These are phyloP conservation scores for Megaceryle alcyon DNA, from an alignment of 2,797 vertebrate genomes.

Conservation along the genomic window DNA sequence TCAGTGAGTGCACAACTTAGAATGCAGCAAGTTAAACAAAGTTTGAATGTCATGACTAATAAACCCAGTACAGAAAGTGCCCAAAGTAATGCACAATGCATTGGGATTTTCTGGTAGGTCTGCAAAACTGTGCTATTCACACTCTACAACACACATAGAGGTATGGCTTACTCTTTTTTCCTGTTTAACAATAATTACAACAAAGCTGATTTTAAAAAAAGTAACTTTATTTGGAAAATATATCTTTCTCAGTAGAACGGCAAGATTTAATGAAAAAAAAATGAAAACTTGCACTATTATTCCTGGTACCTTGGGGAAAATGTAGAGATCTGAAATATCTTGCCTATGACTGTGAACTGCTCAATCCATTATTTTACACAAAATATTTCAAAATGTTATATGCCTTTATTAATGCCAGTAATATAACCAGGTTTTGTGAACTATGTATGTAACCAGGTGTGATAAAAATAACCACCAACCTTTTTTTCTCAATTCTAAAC, in stretches of 20 bases:
- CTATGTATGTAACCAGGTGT: neutral
- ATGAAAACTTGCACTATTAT: neutral
- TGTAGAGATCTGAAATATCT: neutral
- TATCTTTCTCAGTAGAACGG: neutral
- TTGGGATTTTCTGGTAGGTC: neutral
- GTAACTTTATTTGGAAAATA: neutral
- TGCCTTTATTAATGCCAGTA: neutral
- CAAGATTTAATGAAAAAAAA: neutral
- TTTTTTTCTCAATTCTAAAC: neutral
- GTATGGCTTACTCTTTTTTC: neutral
- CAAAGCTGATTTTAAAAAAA: neutral
- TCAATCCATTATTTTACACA: neutral
- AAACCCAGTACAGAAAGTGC: neutral
- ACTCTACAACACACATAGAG: neutral
- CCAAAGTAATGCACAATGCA: neutral
- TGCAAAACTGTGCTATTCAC: neutral
- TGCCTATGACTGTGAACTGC: neutral
- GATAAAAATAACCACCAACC: neutral
- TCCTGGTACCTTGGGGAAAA: neutral
- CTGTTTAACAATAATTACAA: neutral
- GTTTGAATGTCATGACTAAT: neutral
- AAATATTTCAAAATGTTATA: slow-evolving; percentile 12
- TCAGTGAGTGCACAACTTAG: neutral
- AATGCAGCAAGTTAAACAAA: neutral
- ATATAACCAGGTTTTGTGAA: neutral